Evolutionary conservation across 2,113 vertebrate species (phyloP), one percentile per base, ranked within the genome.

Genomic region (Grammomys dolichurus): DNA sequence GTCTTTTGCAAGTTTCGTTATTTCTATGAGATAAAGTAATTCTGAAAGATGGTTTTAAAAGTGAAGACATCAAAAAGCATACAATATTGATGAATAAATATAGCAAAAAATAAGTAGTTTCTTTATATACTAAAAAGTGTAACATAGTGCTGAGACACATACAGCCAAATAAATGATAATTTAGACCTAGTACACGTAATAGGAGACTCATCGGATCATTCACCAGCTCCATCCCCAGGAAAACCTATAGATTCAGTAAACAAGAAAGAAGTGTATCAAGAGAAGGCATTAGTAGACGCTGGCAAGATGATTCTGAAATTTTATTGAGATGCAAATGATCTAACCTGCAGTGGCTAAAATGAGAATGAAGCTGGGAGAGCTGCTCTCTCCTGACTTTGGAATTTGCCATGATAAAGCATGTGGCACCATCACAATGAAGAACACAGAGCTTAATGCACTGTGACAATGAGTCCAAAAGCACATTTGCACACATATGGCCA

Each of bases 261-360:
- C 33, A 48, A 92, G 93, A 60, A 63, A 93, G 67, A 67, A 93
- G 78, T 58, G 78, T 77, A 20, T 2, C 2, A 84, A 77, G 0
- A 58, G 63, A 51, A 82, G 77, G 63, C 86, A 94, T 75, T 58
- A 28, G 19, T 82, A 67, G 22, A 93, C 65, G 46, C 40, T 54
- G 20, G 10, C 17, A 54, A 54, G 46, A 69, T 54, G 19, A 51
- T 26, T 8, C 11, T 54, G 51, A 90, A 94, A 72, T 75, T 14
- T 84, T 76, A 33, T 89, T 24, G 60, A 91, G 82, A 96, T 73
- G 17, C 17, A 78, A 93, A 87, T 5, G 0, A 69, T 20, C 63
- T 69, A 51, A 26, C 24, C 69, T 69, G 58, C 96, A 90, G n/a
- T 7, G 48, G 20, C 77, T 89, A 58, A 92, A 90, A 63, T 87